phyloP scores from a whole-genome alignment of 2,797 vertebrate genomes.

The Melanotaenia nigrans region DNA sequence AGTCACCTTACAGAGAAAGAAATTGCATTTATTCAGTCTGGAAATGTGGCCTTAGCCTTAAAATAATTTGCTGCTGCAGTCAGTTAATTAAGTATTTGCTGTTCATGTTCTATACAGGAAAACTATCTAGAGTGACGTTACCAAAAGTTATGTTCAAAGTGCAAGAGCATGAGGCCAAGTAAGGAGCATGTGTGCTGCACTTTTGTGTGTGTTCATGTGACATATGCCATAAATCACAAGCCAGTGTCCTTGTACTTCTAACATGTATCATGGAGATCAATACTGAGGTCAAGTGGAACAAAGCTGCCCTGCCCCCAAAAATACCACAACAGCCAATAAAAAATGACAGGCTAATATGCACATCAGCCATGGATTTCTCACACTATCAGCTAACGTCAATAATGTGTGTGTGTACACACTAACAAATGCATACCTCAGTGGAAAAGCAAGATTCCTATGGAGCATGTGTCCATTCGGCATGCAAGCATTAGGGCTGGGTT shows the following conservation, averaged over 20 bases:
- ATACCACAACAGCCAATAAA: slow-evolving; percentile 74
- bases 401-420: slow-evolving; percentile 25
- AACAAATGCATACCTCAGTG: slow-evolving; percentile 31
- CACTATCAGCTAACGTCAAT: slow-evolving; percentile 53
- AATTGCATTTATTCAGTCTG: neutral
- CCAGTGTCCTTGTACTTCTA: slow-evolving; percentile 74
- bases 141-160: slow-evolving; percentile 37
- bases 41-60: neutral
- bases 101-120: slow-evolving; percentile 13
- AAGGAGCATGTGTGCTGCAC: slow-evolving; percentile 28
- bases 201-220: slow-evolving; percentile 54
- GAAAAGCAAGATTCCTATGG: slow-evolving; percentile 43
- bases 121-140: slow-evolving; percentile 43
- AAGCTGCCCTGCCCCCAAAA: slow-evolving; percentile 62
- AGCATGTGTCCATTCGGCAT: slow-evolving; percentile 24
- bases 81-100: slow-evolving; percentile 29
- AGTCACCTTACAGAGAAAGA: neutral
- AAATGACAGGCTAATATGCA: slow-evolving; percentile 70
- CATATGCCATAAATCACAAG: slow-evolving; percentile 78
- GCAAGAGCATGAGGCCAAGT: slow-evolving; percentile 33
- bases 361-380: slow-evolving; percentile 61
- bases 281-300: slow-evolving; percentile 78
- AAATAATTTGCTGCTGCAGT: slow-evolving; percentile 14
- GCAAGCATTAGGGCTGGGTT: slow-evolving; percentile 8
- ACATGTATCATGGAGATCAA: slow-evolving; percentile 81